A percentile compares a stretch with the other conserved stretches of the same genome.
Conservation (phyloP, 2,797 vertebrate genomes). For the Aeoliscus strigatus region DNA sequence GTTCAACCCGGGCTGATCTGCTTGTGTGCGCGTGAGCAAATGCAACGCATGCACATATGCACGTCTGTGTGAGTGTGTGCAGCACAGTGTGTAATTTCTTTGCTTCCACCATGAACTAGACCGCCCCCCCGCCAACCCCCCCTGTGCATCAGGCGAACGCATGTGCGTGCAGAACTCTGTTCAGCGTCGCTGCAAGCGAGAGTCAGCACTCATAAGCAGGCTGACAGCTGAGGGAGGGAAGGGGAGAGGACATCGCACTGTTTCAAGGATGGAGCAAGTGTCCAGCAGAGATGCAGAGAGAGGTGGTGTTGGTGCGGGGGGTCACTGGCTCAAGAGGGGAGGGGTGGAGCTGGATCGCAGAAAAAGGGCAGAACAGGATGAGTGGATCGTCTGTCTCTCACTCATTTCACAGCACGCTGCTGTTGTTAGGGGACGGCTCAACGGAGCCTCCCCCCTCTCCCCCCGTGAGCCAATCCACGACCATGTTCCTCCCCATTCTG, state of each 20-base stretch:
- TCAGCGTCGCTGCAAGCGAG: constrained; percentile 37
- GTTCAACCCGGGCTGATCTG: constrained; percentile 50
- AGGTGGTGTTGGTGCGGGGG: too few relatives aligned
- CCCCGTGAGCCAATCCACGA: constrained; percentile 62
- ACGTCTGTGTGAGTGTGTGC: constrained; percentile 37
- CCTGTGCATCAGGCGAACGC: constrained; percentile 25
- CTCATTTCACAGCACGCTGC: constrained; percentile 65
- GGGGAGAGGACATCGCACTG: not conserved
- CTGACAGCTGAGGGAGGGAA: constrained; percentile 33
- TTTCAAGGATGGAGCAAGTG: constrained; percentile 21
- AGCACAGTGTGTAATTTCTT: constrained; percentile 47
- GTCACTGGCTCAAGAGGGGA: too few relatives aligned
- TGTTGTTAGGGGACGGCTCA: constrained; percentile 70
- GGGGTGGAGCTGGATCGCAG: constrained; percentile 4
- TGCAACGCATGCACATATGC: constrained; percentile 9
- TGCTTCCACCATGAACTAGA: constrained; percentile 55
- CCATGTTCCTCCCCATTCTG: constrained; percentile 45
- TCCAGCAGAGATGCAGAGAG: constrained; percentile 8
- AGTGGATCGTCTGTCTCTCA: constrained; percentile 38
- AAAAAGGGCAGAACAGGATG: constrained; percentile 18
- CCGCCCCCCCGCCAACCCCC: constrained; percentile 58
- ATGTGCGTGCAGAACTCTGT: constrained; percentile 34
- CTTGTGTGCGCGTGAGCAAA: constrained; percentile 5
- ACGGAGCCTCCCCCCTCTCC: constrained; percentile 55
- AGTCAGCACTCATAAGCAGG: constrained; percentile 45